phyloP scores from a whole-genome alignment of 2,797 vertebrate species.

The Pipistrellus pipistrellus region DNA sequence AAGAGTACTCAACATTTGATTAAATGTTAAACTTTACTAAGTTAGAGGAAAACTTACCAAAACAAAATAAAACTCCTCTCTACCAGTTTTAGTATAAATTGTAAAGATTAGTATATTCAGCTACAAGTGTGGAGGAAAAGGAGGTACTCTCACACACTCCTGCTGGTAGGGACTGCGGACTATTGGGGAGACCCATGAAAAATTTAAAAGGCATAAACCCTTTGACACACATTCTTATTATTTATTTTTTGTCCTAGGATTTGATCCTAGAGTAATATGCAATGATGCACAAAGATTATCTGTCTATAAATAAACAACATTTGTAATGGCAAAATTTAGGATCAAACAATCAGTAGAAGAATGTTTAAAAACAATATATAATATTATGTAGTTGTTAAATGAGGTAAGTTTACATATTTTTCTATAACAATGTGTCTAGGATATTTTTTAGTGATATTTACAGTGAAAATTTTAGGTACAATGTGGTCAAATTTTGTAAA shows the following conservation, averaged over 20 bases:
- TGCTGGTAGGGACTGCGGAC: not conserved
- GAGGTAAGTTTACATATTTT: not conserved
- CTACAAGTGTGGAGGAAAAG: not conserved
- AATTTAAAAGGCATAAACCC: not conserved
- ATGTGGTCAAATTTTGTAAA: not conserved
- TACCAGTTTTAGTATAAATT: not conserved
- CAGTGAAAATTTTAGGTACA: slow-evolving; percentile 2
- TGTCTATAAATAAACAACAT: not conserved
- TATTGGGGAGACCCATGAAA: not conserved
- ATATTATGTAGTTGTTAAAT: not conserved
- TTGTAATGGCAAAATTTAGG: slow-evolving; percentile 36
- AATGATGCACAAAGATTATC: not conserved
- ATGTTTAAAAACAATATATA: not conserved
- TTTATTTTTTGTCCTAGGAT: not conserved
- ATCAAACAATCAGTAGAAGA: not conserved
- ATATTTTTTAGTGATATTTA: slow-evolving; percentile 38
- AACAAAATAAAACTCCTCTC: not conserved
- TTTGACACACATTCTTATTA: not conserved
- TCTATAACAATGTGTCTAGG: not conserved
- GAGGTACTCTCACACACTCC: not conserved
- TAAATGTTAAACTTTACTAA: not conserved
- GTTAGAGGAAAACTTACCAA: not conserved
- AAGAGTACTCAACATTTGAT: not conserved
- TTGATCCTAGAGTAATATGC: not conserved
- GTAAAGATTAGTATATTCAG: not conserved